phyloP scores from a whole-genome alignment of 2,113 vertebrate genomes.

The Hemibagrus wyckioides region DNA sequence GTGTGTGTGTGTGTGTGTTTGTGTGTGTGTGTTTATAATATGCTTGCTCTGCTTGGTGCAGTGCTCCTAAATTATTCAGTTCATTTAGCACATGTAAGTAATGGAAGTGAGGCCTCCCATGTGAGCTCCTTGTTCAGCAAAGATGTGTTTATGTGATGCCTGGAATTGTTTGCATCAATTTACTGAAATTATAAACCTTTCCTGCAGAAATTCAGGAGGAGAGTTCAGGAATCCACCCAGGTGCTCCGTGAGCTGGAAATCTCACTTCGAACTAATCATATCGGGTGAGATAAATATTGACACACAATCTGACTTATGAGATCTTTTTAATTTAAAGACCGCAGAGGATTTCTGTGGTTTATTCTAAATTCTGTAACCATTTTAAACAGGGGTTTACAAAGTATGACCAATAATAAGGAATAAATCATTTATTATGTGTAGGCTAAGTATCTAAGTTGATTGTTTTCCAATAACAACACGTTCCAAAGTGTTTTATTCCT shows the following conservation, averaged over 20 bases:
- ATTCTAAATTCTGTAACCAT: neutral
- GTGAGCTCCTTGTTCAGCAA: neutral
- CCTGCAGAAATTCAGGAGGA: constrained; percentile 83
- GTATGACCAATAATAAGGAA: neutral
- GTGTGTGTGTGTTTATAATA: neutral
- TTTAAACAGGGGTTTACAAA: neutral
- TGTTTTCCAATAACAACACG: neutral
- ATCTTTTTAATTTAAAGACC: neutral
- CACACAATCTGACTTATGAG: neutral
- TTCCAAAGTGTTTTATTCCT: neutral
- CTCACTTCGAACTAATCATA: constrained; percentile 89
- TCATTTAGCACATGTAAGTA: constrained; percentile 14
- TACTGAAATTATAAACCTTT: neutral
- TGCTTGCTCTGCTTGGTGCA: neutral
- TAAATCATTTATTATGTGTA: neutral
- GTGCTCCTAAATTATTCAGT: constrained; percentile 35
- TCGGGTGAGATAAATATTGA: constrained; percentile 75
- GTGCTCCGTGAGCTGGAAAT: constrained; percentile 90
- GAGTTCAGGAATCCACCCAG: constrained; percentile 91
- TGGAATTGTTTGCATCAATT: neutral
- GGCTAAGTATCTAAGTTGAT: neutral
- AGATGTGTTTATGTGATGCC: neutral
- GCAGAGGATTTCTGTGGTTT: neutral
- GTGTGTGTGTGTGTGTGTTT: neutral
- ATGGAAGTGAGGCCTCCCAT: neutral